phyloP scores from a whole-genome alignment of 2,113 vertebrate genomes.

The Hemicordylus capensis region DNA sequence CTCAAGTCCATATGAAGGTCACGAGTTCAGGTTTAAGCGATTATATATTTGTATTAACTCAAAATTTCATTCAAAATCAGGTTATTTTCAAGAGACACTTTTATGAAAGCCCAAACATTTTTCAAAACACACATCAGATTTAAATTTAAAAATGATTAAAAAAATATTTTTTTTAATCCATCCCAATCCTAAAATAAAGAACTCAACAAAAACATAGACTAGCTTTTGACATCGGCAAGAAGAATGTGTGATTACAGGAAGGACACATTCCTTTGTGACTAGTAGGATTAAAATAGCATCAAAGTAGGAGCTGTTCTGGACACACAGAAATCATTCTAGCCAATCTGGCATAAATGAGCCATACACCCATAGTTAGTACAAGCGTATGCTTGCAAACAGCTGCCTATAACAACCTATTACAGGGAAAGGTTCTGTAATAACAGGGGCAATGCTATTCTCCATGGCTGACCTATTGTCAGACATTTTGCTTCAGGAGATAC shows the following conservation, averaged over 20 bases:
- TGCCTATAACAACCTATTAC: background rate
- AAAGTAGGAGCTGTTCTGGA: background rate
- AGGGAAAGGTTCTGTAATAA: constrained; percentile 10
- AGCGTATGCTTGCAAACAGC: constrained; percentile 25
- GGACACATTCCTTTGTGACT: background rate
- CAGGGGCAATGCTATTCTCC: accelerated
- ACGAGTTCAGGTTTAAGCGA: too few species aligned
- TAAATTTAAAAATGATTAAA: too few species aligned
- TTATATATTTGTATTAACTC: too few species aligned
- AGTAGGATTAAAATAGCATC: background rate
- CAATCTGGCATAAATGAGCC: constrained; percentile 31
- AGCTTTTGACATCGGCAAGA: constrained; percentile 33
- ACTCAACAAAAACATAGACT: constrained; percentile 14
- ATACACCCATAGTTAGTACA: background rate
- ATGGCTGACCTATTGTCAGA: background rate
- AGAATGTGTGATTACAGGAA: constrained; percentile 7
- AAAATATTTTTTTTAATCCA: too few species aligned
- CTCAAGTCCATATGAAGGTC: too few species aligned
- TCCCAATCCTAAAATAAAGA: constrained; percentile 42
- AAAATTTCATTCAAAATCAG: too few species aligned
- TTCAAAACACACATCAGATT: too few species aligned
- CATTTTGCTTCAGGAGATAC: background rate
- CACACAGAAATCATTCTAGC: background rate
- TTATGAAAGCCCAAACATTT: too few species aligned
- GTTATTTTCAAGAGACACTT: too few species aligned